These are phyloP conservation scores for Caenorhabditis brenneri DNA, from an alignment of 1,140 invertebrate genomes.

Conservation along the genomic window DNA sequence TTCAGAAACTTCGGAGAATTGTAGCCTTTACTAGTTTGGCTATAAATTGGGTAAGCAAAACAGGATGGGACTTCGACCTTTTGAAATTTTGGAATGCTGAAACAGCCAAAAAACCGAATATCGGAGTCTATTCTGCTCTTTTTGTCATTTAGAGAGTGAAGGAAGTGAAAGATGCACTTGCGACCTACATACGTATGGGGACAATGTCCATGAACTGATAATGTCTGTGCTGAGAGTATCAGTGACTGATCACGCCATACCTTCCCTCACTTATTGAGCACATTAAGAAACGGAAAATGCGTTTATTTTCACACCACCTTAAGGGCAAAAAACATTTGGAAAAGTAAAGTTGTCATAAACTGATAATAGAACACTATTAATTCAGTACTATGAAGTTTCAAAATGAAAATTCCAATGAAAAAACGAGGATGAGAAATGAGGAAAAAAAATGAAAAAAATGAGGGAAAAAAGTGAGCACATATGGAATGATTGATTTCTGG, in stretches of 20 bases:
- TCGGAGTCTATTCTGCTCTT: background rate
- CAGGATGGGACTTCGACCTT: background rate
- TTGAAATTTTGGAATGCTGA: background rate
- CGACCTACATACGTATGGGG: constrained; percentile 33
- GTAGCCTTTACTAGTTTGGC: too few species aligned
- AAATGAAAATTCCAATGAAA: too few species aligned
- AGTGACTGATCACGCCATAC: constrained; percentile 27
- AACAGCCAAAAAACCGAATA: background rate
- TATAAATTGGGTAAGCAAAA: too few species aligned
- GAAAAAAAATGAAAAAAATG: background rate
- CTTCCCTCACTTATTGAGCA: background rate
- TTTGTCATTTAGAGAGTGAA: background rate
- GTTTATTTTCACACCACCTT: background rate
- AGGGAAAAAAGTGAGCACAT: background rate
- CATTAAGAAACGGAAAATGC: background rate
- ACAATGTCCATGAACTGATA: constrained; percentile 29
- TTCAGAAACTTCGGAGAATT: too few species aligned
- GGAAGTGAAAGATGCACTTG: background rate
- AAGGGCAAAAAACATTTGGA: too few species aligned
- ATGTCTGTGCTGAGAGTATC: background rate
- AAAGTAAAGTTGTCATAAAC: background rate
- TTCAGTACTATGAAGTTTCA: background rate
- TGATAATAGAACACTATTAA: background rate
- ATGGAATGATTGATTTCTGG: background rate
- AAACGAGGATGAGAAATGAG: too few species aligned